Conservation (phyloP, 2,888 invertebrate species). For the Phytoseiulus persimilis region DNA sequence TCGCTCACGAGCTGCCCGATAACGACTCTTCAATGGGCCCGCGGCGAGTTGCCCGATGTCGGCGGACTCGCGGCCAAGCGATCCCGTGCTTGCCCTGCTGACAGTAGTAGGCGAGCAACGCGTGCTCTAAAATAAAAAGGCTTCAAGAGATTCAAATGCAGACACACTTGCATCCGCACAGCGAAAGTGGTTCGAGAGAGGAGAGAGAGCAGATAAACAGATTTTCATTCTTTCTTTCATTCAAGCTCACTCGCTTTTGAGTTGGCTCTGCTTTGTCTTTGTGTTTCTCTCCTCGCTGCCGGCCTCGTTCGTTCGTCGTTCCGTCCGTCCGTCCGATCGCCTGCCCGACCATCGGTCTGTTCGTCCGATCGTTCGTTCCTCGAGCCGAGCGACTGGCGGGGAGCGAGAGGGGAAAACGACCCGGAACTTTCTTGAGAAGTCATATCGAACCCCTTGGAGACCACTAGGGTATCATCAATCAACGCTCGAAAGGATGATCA, state of each 20-base stretch:
- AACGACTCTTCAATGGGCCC: slow-evolving; percentile 5
- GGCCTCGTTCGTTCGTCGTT: background rate
- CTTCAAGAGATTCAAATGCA: background rate
- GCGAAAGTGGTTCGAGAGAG: background rate
- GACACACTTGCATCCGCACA: background rate
- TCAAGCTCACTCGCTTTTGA: background rate
- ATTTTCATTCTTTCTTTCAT: background rate
- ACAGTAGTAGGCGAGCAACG: background rate
- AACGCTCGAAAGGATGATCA: background rate
- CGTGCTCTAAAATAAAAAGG: background rate
- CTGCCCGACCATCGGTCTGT: background rate
- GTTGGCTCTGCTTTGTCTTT: background rate
- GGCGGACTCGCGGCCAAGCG: background rate
- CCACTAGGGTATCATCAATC: background rate
- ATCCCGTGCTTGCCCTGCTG: background rate
- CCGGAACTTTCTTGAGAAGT: background rate
- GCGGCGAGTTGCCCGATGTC: background rate
- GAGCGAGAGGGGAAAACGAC: too few species aligned
- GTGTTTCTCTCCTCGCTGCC: background rate
- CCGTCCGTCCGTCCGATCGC: background rate
- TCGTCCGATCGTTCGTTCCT: background rate
- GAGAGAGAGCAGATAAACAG: background rate
- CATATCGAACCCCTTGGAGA: background rate
- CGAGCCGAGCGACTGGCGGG: background rate
- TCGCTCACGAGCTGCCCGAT: slow-evolving; percentile 5